phyloP scores from a whole-genome alignment of 2,888 invertebrate species.

The Merodon equestris region DNA sequence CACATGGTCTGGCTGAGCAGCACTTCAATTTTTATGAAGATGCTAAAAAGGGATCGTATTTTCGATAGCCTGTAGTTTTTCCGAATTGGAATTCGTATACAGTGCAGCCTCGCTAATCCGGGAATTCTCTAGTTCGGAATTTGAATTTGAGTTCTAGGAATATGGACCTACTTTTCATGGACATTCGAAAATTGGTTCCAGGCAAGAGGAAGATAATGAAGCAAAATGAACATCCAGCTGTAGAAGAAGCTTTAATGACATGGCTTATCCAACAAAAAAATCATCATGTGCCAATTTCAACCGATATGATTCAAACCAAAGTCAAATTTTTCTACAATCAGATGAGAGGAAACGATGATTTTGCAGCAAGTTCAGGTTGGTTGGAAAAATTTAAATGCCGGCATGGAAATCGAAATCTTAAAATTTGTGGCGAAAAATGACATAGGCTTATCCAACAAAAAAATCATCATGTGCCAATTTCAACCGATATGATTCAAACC shows the following conservation, averaged over 20 bases:
- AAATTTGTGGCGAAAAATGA: slow-evolving; percentile 57
- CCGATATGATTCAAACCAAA: slow-evolving; percentile 63
- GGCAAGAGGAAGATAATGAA: slow-evolving; percentile 64
- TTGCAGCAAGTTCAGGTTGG: slow-evolving; percentile 58
- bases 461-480: slow-evolving; percentile 40
- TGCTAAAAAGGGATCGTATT: no score
- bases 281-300: slow-evolving; percentile 41
- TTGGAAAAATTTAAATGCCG: slow-evolving; percentile 57
- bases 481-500: slow-evolving; percentile 59
- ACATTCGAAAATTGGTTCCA: slow-evolving; percentile 25
- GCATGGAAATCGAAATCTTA: slow-evolving; percentile 47
- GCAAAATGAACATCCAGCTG: slow-evolving; percentile 55
- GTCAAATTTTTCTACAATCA: slow-evolving; percentile 65
- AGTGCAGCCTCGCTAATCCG: no score
- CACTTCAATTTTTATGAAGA: no score
- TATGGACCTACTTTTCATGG: slow-evolving; percentile 7
- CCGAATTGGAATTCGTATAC: no score
- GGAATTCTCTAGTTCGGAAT: no score
- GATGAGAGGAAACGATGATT: slow-evolving; percentile 52
- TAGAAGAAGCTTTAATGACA: slow-evolving; percentile 68
- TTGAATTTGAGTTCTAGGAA: neutral
- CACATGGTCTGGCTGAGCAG: no score
- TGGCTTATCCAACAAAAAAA: slow-evolving; percentile 67
- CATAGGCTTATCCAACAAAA: slow-evolving; percentile 66
- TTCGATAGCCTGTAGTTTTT: no score